Evolutionary conservation across 2,888 invertebrate genomes (phyloP).

Genomic region (Norana najaformis): DNA sequence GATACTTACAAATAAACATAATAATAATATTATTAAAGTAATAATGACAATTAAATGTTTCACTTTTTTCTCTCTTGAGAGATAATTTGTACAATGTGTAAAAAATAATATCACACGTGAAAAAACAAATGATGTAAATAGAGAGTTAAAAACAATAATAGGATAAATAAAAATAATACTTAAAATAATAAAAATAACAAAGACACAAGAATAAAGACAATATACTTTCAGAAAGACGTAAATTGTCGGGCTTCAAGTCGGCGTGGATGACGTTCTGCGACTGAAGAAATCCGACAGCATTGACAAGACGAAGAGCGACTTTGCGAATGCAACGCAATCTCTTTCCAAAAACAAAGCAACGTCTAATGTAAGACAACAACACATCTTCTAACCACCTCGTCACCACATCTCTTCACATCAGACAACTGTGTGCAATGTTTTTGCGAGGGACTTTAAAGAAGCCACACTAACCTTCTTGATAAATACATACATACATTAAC

Average conservation of each 20-base stretch:
- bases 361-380: not conserved
- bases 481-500: too few species aligned
- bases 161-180: not conserved
- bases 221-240: slow-evolving; percentile 46
- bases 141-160: not conserved
- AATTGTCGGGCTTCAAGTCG: slow-evolving; percentile 59
- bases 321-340: slow-evolving; percentile 46
- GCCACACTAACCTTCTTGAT: too few species aligned
- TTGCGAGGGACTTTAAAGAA: too few species aligned
- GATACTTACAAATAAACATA: too few species aligned
- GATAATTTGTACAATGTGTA: too few species aligned
- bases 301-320: slow-evolving; percentile 50
- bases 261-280: slow-evolving; percentile 57
- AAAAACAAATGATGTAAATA: too few species aligned
- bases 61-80: too few species aligned
- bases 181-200: not conserved
- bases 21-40: too few species aligned
- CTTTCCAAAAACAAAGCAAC: slow-evolving; percentile 32
- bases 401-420: not conserved
- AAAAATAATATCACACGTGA: too few species aligned
- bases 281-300: slow-evolving; percentile 54
- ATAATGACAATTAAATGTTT: too few species aligned
- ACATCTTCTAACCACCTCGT: not conserved
- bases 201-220: not conserved
- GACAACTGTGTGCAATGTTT: not conserved